These are phyloP conservation scores for Drosophila paulistorum DNA, from an alignment of 1,140 invertebrate genomes.

Conservation along the genomic window DNA sequence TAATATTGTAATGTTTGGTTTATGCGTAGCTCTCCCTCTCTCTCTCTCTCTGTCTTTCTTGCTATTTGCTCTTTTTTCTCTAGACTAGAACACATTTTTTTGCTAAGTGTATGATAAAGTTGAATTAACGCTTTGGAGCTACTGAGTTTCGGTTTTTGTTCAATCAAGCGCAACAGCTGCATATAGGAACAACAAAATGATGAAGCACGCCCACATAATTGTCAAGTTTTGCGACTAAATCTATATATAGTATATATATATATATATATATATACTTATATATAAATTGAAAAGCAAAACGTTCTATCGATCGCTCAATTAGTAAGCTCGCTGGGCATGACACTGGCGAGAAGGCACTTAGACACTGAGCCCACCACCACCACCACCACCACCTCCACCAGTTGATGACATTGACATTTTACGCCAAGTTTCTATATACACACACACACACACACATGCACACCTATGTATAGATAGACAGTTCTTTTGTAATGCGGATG, in stretches of 20 bases:
- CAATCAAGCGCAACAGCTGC: conserved; percentile 76
- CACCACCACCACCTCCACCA: conserved; percentile 13
- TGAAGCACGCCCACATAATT: conserved; percentile 48
- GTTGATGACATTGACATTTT: conserved; percentile 74
- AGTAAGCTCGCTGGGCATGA: conserved; percentile 60
- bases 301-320: conserved; percentile 77
- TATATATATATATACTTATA: conserved; percentile 30
- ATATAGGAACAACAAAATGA: conserved; percentile 24
- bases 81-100: no score
- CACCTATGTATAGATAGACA: conserved; percentile 8
- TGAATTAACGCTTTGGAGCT: conserved; percentile 59
- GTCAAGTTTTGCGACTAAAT: conserved; percentile 38
- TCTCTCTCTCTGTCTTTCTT: no score
- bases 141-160: conserved; percentile 72
- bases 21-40: no score
- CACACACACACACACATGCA: conserved; percentile 3
- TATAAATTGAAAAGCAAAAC: conserved; percentile 31
- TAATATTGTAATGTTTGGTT: no score
- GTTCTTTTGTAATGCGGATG: conserved; percentile 58
- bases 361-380: conserved; percentile 5
- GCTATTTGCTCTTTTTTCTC: no score
- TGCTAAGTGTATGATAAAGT: not conserved
- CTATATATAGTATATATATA: conserved; percentile 34
- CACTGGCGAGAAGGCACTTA: conserved; percentile 42
- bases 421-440: conserved; percentile 53